These are phyloP conservation scores for Actinostola sp. DNA, from an alignment of 92 coral and sea anemone genomes.

Conservation along the genomic window DNA sequence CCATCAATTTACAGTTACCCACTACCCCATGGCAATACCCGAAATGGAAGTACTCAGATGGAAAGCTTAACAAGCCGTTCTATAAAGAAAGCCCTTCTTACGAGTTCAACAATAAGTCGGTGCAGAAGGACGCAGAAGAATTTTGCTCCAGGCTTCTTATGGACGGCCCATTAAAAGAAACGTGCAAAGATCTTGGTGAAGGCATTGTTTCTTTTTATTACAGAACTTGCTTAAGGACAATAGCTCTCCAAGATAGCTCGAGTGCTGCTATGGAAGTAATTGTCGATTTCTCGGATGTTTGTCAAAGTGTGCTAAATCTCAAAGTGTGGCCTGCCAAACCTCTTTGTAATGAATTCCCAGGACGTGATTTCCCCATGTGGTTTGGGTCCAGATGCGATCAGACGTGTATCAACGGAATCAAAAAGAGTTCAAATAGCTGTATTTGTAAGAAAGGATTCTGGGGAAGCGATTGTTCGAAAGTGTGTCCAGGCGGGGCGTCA, in stretches of 20 bases:
- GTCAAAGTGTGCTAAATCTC: slow-evolving; percentile 41
- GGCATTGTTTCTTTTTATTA: slow-evolving; percentile 47
- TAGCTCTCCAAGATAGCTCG: slow-evolving; percentile 25
- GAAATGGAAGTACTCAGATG: slow-evolving; percentile 50
- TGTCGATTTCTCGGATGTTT: slow-evolving; percentile 55
- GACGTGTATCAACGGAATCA: slow-evolving; percentile 39
- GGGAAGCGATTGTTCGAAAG: slow-evolving; percentile 57
- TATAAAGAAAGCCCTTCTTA: slow-evolving; percentile 11
- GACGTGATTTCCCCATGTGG: slow-evolving; percentile 56
- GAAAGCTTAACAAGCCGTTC: slow-evolving; percentile 44
- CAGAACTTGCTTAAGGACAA: slow-evolving; percentile 42
- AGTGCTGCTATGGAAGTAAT: slow-evolving; percentile 45
- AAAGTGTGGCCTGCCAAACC: slow-evolving; percentile 53
- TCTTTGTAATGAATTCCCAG: slow-evolving; percentile 58
- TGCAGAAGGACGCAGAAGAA: slow-evolving; percentile 18
- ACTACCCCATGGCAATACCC: slow-evolving; percentile 65
- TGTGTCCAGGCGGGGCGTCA: slow-evolving; percentile 63
- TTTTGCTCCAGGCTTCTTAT: slow-evolving; percentile 41
- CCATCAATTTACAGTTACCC: slow-evolving; percentile 26
- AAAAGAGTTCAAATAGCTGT: slow-evolving; percentile 13
- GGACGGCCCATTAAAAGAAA: slow-evolving; percentile 24
- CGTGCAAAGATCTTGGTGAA: slow-evolving; percentile 51
- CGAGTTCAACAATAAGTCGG: slow-evolving; percentile 25
- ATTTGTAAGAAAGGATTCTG: slow-evolving; percentile 60
- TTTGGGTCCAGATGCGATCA: slow-evolving; percentile 54